Percentiles rank a stretch among this genome's conserved stretches.
phyloP scores from a whole-genome alignment of 2,888 invertebrate species.

The Aethes cnicana region DNA sequence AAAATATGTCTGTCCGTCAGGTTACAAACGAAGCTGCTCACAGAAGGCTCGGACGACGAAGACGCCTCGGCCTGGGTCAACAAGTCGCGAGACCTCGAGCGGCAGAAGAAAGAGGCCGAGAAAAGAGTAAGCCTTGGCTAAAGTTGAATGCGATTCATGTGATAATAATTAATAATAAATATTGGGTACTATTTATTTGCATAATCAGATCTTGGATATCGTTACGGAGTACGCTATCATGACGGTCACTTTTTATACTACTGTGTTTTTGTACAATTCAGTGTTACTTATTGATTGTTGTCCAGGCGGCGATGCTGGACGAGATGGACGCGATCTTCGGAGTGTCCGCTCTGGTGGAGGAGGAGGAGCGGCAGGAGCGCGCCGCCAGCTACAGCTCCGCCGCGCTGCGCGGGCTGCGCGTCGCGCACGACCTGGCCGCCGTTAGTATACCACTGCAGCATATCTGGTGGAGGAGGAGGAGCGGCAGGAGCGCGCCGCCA shows the following conservation, averaged over 20 bases:
- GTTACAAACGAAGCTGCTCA: conserved; percentile 62
- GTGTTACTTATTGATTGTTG: conserved; percentile 9
- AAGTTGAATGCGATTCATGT: too few relatives aligned
- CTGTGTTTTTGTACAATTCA: neutral
- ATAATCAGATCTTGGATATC: too few relatives aligned
- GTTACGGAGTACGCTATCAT: too few relatives aligned
- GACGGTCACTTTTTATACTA: too few relatives aligned
- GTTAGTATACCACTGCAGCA: conserved; percentile 48
- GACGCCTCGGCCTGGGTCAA: conserved; percentile 92
- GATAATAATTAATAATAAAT: too few relatives aligned
- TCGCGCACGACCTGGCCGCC: conserved; percentile 89
- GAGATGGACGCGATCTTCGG: conserved; percentile 98
- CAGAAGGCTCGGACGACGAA: conserved; percentile 88
- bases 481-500: too few relatives aligned
- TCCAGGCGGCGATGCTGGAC: conserved; percentile 94
- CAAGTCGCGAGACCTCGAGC: conserved; percentile 88
- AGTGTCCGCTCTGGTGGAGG: conserved; percentile 91
- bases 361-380: conserved; percentile 85
- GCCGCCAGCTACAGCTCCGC: conserved; percentile 85
- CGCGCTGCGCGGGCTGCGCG: conserved; percentile 90
- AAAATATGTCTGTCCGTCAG: conserved; percentile 39
- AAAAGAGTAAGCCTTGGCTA: conserved; percentile 86
- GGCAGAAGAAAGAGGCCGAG: conserved; percentile 92
- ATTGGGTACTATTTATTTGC: too few relatives aligned
- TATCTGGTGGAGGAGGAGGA: too few relatives aligned